Evolutionary conservation across 2,797 vertebrate genomes (phyloP), one percentile per base, ranked within the genome.

Genomic region (Picus viridis): DNA sequence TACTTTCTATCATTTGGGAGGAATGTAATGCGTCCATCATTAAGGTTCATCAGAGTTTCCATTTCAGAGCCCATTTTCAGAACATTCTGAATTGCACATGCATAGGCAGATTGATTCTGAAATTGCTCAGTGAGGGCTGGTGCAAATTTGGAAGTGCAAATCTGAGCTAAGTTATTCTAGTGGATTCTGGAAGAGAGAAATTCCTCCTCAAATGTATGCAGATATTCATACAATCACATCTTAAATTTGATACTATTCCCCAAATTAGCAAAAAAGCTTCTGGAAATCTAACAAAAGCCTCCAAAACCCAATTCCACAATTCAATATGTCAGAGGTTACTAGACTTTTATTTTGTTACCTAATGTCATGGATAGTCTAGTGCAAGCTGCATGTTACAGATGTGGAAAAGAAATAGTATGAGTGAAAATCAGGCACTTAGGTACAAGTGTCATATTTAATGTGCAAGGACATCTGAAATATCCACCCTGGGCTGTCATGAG

Each of bases 31-130:
- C 67, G 22, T 91, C 63, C n/a, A 82, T 93, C 74, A 47, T 86
- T 49, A 92, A 80, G 68, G 78, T 90, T 92, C 77, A 92, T 23
- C 30, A 82, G 69, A 64, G 36, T 88, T 91, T 90, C 69, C 4
- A 1, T 84, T 90, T 82, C 81, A 92, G 62, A 80, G 51, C n/a
- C 62, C 47, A 32, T 91, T 90, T 93, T 69, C 29, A 80, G 87
- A 81, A 24, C 56, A 26, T 84, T 89, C 74, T 76, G 56, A 89
- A 91, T 89, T 79, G 49, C 47, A 74, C 29, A 18, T 63, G 63
- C 81, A 45, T 53, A 85, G 29, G 26, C 64, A 83, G 62, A 79
- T 23, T 80, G 81, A 84, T 92, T 74, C 90, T 65, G 62, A 86
- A 89, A 91, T 77, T 77, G 47, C 41, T 85, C 43, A 68, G 0